phyloP scores from a whole-genome alignment of 2,797 vertebrate genomes.

The Coracias cyanogaster region DNA sequence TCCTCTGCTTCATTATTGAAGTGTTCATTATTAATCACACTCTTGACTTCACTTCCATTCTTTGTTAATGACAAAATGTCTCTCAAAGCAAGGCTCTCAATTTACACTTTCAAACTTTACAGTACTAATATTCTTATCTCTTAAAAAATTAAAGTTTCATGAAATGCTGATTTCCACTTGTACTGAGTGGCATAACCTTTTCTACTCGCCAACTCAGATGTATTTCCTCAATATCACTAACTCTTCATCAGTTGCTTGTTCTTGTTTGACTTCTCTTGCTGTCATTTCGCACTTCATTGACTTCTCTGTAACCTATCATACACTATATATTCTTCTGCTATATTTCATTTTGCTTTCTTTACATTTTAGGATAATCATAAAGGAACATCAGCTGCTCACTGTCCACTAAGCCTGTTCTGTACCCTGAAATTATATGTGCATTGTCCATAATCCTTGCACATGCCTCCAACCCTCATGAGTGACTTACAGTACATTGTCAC shows the following conservation, averaged over 20 bases:
- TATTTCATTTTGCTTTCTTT: conserved; percentile 9
- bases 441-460: not conserved
- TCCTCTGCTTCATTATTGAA: not conserved
- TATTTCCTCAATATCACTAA: not conserved
- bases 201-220: not conserved
- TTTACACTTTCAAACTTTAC: not conserved
- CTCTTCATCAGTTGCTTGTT: not conserved
- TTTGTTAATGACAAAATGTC: not conserved
- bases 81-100: not conserved
- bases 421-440: not conserved
- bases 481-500: not conserved
- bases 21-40: not conserved
- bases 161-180: not conserved
- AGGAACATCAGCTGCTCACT: not conserved
- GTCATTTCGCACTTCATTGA: not conserved
- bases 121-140: not conserved
- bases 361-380: not conserved
- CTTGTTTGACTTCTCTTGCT: not conserved
- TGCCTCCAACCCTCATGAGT: not conserved
- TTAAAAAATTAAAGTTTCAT: not conserved
- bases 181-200: not conserved
- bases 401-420: not conserved
- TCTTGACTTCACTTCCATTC: not conserved
- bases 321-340: not conserved
- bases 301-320: not conserved